Base-by-base conservation (phyloP, 2,113 vertebrate species). In the Carlito syrichta region DNA sequence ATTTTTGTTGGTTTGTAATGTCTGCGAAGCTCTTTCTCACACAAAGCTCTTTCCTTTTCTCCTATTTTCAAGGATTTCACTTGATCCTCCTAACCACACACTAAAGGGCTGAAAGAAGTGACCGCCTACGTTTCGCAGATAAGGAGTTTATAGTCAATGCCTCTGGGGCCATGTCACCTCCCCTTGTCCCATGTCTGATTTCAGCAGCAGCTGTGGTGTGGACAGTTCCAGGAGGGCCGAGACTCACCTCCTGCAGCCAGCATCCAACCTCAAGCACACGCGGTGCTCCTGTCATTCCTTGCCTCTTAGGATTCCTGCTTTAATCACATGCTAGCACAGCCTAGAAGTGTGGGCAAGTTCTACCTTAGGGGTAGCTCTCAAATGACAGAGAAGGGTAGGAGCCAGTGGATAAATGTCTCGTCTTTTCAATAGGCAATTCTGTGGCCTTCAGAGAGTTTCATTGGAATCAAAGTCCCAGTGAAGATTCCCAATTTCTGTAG, bases 401-500 rank as follows among this genome's bases (percentile, higher is more conserved):
- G 62, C 20, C 50, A 5, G 20, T 22, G 22, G 14, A 12, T 13
- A 56, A 35, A 79, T 8, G 35, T 66, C 30, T 20, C 32, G 2
- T 66, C 30, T 43, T 73, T 69, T 32, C 20, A 69, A 27, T 32
- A 27, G 32, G 23, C 3, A 73, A 40, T 32, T 77, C 79, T 60
- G 12, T 14, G 17, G 22, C 56, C 11, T 58, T 22, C 86, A 73
- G 40, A 86, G n/a, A 88, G 35, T 45, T 50, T 25, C 83, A 9
- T 1, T 12, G 38, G 32, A 85, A 62, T 56, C 12, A 22, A 79
- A 32, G 6, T 11, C n/a, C 48, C 25, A 3, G 1, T 1, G 52
- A 76, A 66, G 10, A 1, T 6, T n/a, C 3, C 45, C 11, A 0
- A 0, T 6, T 20, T 40, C 35, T 56, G 0, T 5, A 73, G 63